A percentile compares a stretch with the other conserved stretches of the same genome.
phyloP scores from a whole-genome alignment of 2,797 vertebrate species.

The Sebastes cheni region DNA sequence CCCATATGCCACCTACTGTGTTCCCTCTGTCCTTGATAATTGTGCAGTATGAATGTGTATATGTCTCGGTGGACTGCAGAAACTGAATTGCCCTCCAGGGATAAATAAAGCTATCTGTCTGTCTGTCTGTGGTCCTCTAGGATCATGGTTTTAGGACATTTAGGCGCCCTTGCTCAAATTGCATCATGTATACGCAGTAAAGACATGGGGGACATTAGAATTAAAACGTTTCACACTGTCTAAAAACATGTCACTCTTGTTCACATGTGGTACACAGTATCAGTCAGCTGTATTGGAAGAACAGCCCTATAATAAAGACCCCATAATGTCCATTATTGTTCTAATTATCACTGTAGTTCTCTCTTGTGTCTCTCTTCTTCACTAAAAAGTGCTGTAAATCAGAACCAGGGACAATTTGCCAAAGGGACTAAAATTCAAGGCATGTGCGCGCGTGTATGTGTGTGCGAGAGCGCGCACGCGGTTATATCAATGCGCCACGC shows the following conservation, averaged over 20 bases:
- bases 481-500: conserved; percentile 68
- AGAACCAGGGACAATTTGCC: conserved; percentile 26
- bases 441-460: conserved; percentile 1
- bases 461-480: conserved; percentile 57
- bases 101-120: too few relatives aligned
- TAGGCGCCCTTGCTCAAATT: neutral
- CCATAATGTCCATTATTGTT: neutral
- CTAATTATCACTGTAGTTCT: neutral
- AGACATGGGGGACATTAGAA: neutral
- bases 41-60: too few relatives aligned
- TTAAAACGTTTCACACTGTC: neutral
- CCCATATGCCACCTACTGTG: too few relatives aligned
- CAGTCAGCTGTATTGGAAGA: neutral
- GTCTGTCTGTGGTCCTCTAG: neutral
- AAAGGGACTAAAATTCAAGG: conserved; percentile 18
- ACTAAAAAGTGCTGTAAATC: conserved; percentile 10
- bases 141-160: neutral
- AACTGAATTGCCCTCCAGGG: too few relatives aligned
- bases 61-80: too few relatives aligned
- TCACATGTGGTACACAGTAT: neutral
- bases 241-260: neutral
- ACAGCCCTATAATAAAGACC: neutral
- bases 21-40: too few relatives aligned
- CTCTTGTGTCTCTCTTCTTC: neutral
- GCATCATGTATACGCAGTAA: neutral